Base-by-base conservation (phyloP, 2,888 invertebrate species). In the Galerucella calmariensis region DNA sequence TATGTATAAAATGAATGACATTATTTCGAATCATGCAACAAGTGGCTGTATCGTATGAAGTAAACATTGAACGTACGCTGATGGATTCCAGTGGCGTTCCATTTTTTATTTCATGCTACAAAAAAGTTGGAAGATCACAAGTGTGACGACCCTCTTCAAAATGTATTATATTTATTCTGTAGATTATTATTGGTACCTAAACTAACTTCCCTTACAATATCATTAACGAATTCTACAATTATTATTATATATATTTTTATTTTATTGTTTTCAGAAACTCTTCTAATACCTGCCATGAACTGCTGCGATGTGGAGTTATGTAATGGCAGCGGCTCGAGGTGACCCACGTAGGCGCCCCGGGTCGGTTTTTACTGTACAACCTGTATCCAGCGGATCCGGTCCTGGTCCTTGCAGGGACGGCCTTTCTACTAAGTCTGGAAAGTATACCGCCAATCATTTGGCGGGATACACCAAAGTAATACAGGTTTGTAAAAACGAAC, bases 311-410 rank as follows among this genome's bases (percentile, higher is more conserved):
- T 93, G 93, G 93, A 91, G 92, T 78, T 92, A 92, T 88, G 92
- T 93, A 88, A 90, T 92, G 88, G 92, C 92, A 80, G 92, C 92
- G 78, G 91, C 92, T 83, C 90, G 92, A 84, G 90, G 92, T 86
- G 92, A 92, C 88, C 89, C 90, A 82, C 90, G 91, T 76, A 77
- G 78, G 72, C 83, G 85, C 76, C 82, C 84, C 78, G 84, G 85
- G 73, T 83, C 86, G 48, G 85, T 86, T 62, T 86, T 86, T 78
- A 86, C 86, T 61, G 85, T 86, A 72, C 86, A 86, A 79, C 79
- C 85, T 61, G 79, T 82, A 56, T 78, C 80, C 67, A 81, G 80
- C 75, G 83, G 82, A 72, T 81, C 82, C 51, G 78, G 79, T 16
- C 85, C 86, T 20, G 87, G 86, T 59, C 87, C 86, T 5, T 86